These are phyloP conservation scores for Lemur catta DNA, from an alignment of 2,797 vertebrate genomes.

Conservation along the genomic window DNA sequence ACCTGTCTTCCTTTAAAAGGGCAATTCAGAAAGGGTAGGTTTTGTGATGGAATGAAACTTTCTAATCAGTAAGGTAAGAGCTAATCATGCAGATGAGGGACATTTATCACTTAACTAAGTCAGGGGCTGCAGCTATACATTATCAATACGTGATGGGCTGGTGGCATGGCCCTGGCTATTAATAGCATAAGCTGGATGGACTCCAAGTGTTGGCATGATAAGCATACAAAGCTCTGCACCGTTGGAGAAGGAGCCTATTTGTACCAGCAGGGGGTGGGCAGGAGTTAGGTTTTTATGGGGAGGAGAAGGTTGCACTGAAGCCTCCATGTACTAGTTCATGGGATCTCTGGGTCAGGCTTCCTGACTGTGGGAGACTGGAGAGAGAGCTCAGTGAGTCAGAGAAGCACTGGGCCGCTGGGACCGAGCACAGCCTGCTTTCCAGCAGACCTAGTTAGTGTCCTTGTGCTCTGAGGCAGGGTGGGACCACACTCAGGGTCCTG, in stretches of 20 bases:
- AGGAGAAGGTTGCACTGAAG: not conserved
- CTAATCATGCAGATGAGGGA: constrained; percentile 72
- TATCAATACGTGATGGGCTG: constrained; percentile 54
- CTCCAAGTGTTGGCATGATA: not conserved
- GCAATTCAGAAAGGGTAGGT: constrained; percentile 18
- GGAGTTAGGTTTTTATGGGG: not conserved
- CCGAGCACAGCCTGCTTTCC: not conserved
- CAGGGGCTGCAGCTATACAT: not conserved
- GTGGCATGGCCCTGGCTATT: not conserved
- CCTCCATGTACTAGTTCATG: not conserved
- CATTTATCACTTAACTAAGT: not conserved
- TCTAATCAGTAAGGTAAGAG: constrained; percentile 61
- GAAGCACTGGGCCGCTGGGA: not conserved
- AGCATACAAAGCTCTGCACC: not conserved
- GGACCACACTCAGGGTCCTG: not conserved
- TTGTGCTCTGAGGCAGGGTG: not conserved
- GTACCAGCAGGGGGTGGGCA: not conserved
- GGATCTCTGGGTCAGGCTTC: not conserved
- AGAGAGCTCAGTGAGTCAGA: not conserved
- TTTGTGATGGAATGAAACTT: constrained; percentile 26
- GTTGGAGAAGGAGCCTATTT: not conserved
- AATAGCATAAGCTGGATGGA: not conserved
- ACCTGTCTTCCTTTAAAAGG: constrained; percentile 1
- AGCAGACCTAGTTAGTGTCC: not conserved
- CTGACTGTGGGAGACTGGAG: not conserved